Conservation (phyloP, 2,113 vertebrate genomes). For the Prolemur simus region DNA sequence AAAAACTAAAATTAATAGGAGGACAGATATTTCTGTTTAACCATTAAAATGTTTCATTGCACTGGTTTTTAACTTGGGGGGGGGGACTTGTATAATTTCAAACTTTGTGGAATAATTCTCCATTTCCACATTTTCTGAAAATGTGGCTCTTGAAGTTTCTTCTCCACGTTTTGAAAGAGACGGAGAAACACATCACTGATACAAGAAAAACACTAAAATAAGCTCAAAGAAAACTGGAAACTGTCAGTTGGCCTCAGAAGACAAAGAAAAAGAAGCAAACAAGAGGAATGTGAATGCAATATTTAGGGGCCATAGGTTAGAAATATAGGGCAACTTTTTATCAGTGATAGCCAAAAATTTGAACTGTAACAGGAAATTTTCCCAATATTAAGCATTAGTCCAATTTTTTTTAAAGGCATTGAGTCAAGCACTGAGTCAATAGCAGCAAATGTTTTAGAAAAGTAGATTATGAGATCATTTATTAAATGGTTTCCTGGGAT, state of each 20-base stretch:
- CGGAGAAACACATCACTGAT: neutral
- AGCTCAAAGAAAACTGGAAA: neutral
- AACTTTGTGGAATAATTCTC: neutral
- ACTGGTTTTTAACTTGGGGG: neutral
- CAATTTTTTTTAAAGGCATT: neutral
- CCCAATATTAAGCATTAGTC: neutral
- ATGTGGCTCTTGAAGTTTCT: neutral
- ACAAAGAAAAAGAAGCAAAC: neutral
- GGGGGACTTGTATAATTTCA: neutral
- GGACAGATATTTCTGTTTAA: neutral
- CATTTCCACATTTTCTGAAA: neutral
- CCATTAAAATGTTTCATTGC: neutral
- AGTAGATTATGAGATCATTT: neutral
- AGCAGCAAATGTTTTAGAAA: neutral
- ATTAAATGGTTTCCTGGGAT: neutral
- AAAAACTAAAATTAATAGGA: neutral
- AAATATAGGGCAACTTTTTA: neutral
- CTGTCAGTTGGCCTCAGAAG: neutral
- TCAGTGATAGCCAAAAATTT: neutral
- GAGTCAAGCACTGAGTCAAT: neutral
- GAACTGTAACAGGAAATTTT: neutral
- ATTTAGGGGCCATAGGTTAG: neutral
- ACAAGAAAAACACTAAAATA: neutral
- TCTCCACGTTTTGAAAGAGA: neutral
- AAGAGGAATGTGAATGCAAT: neutral